phyloP scores from a whole-genome alignment of 2,888 invertebrate genomes.

The Peribatodes rhomboidaria region DNA sequence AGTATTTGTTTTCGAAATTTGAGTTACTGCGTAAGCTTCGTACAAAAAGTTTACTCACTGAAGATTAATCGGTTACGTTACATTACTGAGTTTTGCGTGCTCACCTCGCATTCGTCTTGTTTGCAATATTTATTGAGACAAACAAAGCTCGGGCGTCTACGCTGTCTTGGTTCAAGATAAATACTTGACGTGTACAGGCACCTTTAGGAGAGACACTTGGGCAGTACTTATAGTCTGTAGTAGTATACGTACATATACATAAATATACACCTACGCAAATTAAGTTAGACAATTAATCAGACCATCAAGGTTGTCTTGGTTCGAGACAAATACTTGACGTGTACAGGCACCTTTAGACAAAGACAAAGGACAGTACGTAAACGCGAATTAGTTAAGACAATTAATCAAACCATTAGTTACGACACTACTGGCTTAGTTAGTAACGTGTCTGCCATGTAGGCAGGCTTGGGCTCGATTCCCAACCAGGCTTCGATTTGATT shows the following conservation, averaged over 20 bases:
- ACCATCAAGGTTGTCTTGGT: conserved; percentile 8
- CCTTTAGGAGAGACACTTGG: no score
- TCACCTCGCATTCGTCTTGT: conserved; percentile 25
- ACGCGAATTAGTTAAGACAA: no score
- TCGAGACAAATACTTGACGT: conserved; percentile 6
- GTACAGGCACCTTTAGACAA: no score
- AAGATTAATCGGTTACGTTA: conserved; percentile 31
- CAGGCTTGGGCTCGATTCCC: no score
- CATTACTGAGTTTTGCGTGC: conserved; percentile 26
- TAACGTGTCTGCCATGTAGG: no score
- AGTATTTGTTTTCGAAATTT: not conserved
- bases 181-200: not conserved
- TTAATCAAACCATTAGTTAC: no score
- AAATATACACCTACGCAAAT: no score
- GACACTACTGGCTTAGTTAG: no score
- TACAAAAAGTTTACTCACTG: not conserved
- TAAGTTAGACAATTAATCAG: no score
- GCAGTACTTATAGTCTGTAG: no score
- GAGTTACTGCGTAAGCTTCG: conserved; percentile 4
- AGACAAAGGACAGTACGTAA: not conserved
- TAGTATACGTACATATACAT: no score
- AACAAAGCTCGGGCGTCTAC: conserved; percentile 10
- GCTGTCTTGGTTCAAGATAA: conserved; percentile 14
- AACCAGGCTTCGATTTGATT: no score
- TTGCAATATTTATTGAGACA: conserved; percentile 23